Evolutionary conservation across 2,797 vertebrate species (phyloP), one percentile per base, ranked within the genome.

Genomic region (Sparus aurata): DNA sequence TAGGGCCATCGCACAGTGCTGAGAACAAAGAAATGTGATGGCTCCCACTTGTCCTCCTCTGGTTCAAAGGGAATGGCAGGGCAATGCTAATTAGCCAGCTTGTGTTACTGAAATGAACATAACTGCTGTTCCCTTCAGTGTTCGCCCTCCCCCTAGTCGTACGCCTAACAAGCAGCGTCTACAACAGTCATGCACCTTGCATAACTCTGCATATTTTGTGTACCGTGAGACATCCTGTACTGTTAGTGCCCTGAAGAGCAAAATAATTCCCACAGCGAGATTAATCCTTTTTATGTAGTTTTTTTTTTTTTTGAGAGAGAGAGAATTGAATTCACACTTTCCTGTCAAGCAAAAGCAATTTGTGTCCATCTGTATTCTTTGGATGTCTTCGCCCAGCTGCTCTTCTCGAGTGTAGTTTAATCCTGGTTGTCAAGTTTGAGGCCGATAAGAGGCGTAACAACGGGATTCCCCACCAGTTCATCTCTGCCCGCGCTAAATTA

Each of bases 11-110:
- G 4, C 82, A 75, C 77, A 71, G 58, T 80, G 80, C 83, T 77
- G 75, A 89, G 88, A 89, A 92, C 85, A 93, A 85, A 91, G 89
- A 90, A 88, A 86, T 89, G 77, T 73, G 83, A 91, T 84, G 84
- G 87, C 85, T 92, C 82, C 89, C 89, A 77, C 85, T 90, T 91
- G 89, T 89, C 79, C 80, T 86, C 77, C 66, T 52, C 70, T 49
- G 80, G 84, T 92, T 94, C 83, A 92, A 87, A 92, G 85, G 88
- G 78, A 92, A 92, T 78, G 83, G 83, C 80, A 74, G 84, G 87
- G 83, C 88, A 85, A 80, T 87, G 87, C 87, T 93, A 94, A 94
- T 93, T 92, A 93, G 84, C 85, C 84, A 77, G 83, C 76, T 88
- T 86, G 80, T 89, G 91, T 92, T 89, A 80, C 80, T 43, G 85